Base-by-base conservation (phyloP, 2,797 vertebrate genomes). In the Paramormyrops hopkinsi region DNA sequence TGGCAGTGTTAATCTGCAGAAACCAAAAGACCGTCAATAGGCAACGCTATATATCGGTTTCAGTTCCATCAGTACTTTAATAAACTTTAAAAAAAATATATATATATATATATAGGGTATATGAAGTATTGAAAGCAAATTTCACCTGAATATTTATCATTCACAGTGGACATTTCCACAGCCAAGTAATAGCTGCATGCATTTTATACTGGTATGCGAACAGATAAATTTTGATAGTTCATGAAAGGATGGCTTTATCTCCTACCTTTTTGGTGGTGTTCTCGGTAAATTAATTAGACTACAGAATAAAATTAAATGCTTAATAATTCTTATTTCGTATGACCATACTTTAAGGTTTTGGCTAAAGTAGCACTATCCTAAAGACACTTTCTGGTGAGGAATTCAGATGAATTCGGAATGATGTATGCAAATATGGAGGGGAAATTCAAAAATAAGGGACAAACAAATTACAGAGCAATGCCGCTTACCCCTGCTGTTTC, bases 1-100 rank as follows among this genome's bases (percentile, higher is more conserved):
- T 62, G 89, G 89, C 82, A 86, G 59, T 65, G 48, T 89, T 86
- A 46, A 22, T 51, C 82, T 69, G 54, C 82, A 86, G 54, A 86
- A 62, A 48, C 14, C 5, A 22, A 46, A 14, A 85, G 82, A 1
- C 73, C 33, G 73, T 17, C 37, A 41, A 17, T 7, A 76, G 4
- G 69, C 69, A n/a, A 44, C 19, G 17, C 6, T 44, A 9, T n/a
- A 44, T 79, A 79, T 79, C 73, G 17, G 17, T 79, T 79, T 8
- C 73, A 44, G 73, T 79, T 79, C 17, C 37, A 79, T 79, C 73
- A 79, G 6, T 79, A n/a, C 73, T 19, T 79, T 79, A 44, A 79
- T 79, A 79, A 79, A 79, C 73, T 29, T 29, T 29, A 29, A 29
- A 29, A 29, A 29, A 29, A 29, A 29, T 0, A 29, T 29, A 29